These are phyloP conservation scores for Coluber constrictor DNA, from an alignment of 2,797 vertebrate species.

Conservation along the genomic window DNA sequence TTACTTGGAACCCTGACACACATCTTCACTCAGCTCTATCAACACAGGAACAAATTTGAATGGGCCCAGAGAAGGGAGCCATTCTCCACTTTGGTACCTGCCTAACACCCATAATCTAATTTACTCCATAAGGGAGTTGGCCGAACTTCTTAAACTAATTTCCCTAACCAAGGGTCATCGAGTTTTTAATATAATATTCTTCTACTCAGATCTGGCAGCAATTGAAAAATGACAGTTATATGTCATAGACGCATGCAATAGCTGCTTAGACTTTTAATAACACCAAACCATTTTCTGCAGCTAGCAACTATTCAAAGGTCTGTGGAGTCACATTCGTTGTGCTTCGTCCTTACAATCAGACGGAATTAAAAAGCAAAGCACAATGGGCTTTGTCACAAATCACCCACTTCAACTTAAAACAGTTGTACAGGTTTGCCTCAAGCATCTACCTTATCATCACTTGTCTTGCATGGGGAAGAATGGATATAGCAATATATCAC, in stretches of 20 bases:
- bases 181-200: conserved; percentile 50
- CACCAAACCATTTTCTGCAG: conserved; percentile 2
- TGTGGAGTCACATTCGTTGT: neutral
- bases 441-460: neutral
- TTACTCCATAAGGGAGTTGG: conserved; percentile 50
- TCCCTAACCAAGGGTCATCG: conserved; percentile 39
- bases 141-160: conserved; percentile 47
- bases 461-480: neutral
- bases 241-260: conserved; percentile 20
- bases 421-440: neutral
- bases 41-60: neutral
- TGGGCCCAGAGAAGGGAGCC: neutral
- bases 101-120: conserved; percentile 45
- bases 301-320: neutral
- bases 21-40: neutral
- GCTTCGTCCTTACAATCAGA: neutral
- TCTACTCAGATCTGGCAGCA: conserved; percentile 30
- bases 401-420: neutral
- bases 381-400: neutral
- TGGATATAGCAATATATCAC: neutral
- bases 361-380: neutral
- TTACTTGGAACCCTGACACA: too few species aligned
- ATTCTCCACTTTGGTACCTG: neutral
- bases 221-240: conserved; percentile 45
- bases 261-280: conserved; percentile 28